These are phyloP conservation scores for Synanthedon andrenaeformis DNA, from an alignment of 2,888 invertebrate genomes.

Conservation along the genomic window DNA sequence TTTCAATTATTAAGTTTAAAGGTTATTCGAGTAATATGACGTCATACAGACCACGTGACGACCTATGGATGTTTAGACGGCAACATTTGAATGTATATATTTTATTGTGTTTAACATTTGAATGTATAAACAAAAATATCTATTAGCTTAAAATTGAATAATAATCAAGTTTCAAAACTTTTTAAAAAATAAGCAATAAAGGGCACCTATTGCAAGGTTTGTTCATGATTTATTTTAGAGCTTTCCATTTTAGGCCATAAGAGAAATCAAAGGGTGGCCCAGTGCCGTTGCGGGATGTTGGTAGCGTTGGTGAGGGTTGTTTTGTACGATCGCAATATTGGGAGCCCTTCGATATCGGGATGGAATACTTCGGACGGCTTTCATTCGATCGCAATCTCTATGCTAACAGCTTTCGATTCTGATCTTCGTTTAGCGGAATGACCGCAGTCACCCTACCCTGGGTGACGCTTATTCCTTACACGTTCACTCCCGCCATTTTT, in stretches of 20 bases:
- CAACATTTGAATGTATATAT: too few species aligned
- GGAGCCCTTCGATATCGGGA: conserved; percentile 58
- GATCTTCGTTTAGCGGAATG: conserved; percentile 71
- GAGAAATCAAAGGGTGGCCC: conserved; percentile 50
- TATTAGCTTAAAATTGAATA: too few species aligned
- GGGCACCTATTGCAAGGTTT: neutral
- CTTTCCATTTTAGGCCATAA: conserved; percentile 20
- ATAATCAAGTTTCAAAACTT: too few species aligned
- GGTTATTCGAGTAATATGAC: too few species aligned
- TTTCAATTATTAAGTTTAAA: too few species aligned
- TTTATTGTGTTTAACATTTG: too few species aligned
- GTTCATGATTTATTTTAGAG: neutral
- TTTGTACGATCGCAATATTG: conserved; percentile 60
- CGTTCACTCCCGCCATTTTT: conserved; percentile 64
- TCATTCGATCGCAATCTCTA: conserved; percentile 70
- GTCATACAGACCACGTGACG: too few species aligned
- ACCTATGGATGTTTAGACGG: too few species aligned
- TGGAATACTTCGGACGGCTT: conserved; percentile 63
- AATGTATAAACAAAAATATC: too few species aligned
- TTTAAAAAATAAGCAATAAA: neutral
- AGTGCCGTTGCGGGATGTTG: conserved; percentile 47
- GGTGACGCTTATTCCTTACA: conserved; percentile 67
- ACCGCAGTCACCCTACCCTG: conserved; percentile 62
- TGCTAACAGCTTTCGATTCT: conserved; percentile 70
- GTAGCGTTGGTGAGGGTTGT: conserved; percentile 54